Percentiles rank a stretch among this genome's conserved stretches.
Conservation (phyloP, 2,888 invertebrate genomes). For the Globia sparganii region DNA sequence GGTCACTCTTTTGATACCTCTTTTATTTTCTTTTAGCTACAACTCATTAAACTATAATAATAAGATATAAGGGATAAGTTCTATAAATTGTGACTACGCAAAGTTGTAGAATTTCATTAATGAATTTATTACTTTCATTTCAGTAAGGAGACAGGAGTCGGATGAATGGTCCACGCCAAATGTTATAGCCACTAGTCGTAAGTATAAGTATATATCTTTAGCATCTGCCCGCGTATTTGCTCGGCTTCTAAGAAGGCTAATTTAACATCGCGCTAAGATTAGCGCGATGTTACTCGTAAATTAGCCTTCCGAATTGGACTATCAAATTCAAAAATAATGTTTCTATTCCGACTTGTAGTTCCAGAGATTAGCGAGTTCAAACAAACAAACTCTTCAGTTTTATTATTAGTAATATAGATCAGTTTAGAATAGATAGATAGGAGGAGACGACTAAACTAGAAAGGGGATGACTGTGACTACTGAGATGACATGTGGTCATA, state of each 20-base stretch:
- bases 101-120: neutral
- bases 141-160: slow-evolving; percentile 60
- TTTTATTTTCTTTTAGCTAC: neutral
- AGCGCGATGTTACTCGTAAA: too few species aligned
- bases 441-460: neutral
- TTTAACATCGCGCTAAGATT: too few species aligned
- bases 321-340: too few species aligned
- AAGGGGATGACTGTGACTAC: too few species aligned
- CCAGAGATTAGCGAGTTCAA: too few species aligned
- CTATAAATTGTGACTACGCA: neutral
- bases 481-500: neutral
- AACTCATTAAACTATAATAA: neutral
- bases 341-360: too few species aligned
- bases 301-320: too few species aligned
- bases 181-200: slow-evolving; percentile 79
- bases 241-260: neutral
- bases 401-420: too few species aligned
- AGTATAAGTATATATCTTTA: slow-evolving; percentile 62
- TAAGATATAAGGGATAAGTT: too few species aligned
- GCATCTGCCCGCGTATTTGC: neutral
- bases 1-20: neutral
- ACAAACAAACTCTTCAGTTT: too few species aligned
- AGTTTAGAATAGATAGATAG: too few species aligned
- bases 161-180: slow-evolving; percentile 77
- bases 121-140: slow-evolving; percentile 20